Evolutionary conservation across 2,113 vertebrate genomes (phyloP).

Genomic region (Charadrius vociferus): DNA sequence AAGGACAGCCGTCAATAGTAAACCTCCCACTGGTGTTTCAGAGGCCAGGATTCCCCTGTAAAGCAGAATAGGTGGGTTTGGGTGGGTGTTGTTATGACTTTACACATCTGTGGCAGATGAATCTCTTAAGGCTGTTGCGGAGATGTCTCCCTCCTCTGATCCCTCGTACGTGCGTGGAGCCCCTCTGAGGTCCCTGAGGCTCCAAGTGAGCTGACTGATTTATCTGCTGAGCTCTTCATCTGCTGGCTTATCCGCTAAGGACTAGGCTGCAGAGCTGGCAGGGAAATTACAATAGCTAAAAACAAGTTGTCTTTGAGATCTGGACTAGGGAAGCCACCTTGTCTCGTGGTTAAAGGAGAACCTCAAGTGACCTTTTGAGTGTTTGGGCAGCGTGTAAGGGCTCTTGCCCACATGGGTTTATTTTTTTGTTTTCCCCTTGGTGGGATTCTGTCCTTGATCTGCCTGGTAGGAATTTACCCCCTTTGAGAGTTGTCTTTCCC

Average conservation of each 20-base stretch:
- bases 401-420: not conserved
- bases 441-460: not conserved
- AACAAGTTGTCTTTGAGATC: not conserved
- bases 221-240: conserved; percentile 45
- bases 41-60: not conserved
- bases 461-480: not conserved
- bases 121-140: not conserved
- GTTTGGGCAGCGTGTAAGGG: not conserved
- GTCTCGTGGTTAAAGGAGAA: not conserved
- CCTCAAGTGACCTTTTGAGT: not conserved
- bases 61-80: not conserved
- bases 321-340: not conserved
- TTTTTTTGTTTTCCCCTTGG: not conserved
- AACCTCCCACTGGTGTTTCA: not conserved
- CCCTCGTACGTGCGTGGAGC: not conserved
- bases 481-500: not conserved
- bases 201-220: not conserved
- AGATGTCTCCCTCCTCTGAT: not conserved
- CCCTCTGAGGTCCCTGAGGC: not conserved
- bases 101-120: not conserved
- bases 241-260: not conserved
- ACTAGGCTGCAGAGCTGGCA: not conserved
- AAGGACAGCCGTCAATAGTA: not conserved
- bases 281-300: not conserved
- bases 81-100: not conserved